These are phyloP conservation scores for Temnothorax longispinosus DNA, from an alignment of 1,140 invertebrate genomes.

Conservation along the genomic window DNA sequence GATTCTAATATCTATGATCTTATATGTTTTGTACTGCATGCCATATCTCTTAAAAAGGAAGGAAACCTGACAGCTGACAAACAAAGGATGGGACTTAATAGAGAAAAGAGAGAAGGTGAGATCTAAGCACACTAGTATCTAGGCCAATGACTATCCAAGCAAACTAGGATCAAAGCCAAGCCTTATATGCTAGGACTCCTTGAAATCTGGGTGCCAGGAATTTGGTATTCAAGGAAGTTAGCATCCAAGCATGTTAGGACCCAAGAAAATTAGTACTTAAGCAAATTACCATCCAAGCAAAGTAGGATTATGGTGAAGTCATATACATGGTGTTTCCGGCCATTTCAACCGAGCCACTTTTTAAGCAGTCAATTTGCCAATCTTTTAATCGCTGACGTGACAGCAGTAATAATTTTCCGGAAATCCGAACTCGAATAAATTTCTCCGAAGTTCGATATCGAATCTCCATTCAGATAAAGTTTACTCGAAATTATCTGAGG, in stretches of 20 bases:
- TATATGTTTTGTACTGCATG: neutral
- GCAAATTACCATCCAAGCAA: slow-evolving; percentile 30
- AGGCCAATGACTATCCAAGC: slow-evolving; percentile 36
- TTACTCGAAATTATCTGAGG: slow-evolving; percentile 4
- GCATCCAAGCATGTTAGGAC: slow-evolving; percentile 32
- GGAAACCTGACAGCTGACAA: neutral
- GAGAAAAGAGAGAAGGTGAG: neutral
- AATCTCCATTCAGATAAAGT: slow-evolving; percentile 14
- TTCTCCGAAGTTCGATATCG: neutral
- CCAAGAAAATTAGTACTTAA: slow-evolving; percentile 55
- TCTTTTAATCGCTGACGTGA: too few relatives aligned
- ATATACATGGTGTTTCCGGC: neutral
- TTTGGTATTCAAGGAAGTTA: slow-evolving; percentile 47
- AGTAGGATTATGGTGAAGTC: neutral
- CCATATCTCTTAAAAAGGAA: neutral
- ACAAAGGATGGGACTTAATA: slow-evolving; percentile 4
- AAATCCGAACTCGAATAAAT: neutral
- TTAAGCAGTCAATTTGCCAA: neutral
- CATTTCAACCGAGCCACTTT: neutral
- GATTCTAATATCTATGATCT: neutral
- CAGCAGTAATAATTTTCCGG: neutral
- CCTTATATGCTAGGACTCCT: slow-evolving; percentile 39
- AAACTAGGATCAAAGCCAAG: slow-evolving; percentile 56
- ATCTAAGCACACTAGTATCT: slow-evolving; percentile 25
- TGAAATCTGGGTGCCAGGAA: slow-evolving; percentile 50